Percentiles rank a stretch among this genome's conserved stretches.
Evolutionary conservation across 1,140 invertebrate genomes (phyloP).

Genomic region (Caenorhabditis elegans): WBcel235 BX284604.4:10297001-10297500

Average conservation of each 20-base stretch:
- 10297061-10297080: constrained; percentile 65
- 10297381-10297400: constrained; percentile 59
- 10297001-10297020: constrained; percentile 60
- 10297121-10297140: constrained; percentile 55
- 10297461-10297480: not conserved
- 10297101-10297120: constrained; percentile 49
- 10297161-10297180: constrained; percentile 56
- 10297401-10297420: constrained; percentile 59
- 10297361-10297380: constrained; percentile 14
- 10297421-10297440: constrained; percentile 55
- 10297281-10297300: constrained; percentile 55
- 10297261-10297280: constrained; percentile 63
- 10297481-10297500: not conserved
- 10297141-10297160: constrained; percentile 59
- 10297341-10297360: too few relatives aligned
- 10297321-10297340: constrained; percentile 57
- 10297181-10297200: constrained; percentile 63
- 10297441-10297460: constrained; percentile 43
- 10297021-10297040: constrained; percentile 64
- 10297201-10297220: constrained; percentile 63
- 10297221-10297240: constrained; percentile 62
- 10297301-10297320: constrained; percentile 59
- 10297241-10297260: constrained; percentile 57
- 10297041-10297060: constrained; percentile 66
- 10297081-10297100: not conserved